Percentiles rank a stretch among this genome's conserved stretches.
Evolutionary conservation across 2,888 invertebrate genomes (phyloP).

Genomic region (Cepaea hortensis): DNA sequence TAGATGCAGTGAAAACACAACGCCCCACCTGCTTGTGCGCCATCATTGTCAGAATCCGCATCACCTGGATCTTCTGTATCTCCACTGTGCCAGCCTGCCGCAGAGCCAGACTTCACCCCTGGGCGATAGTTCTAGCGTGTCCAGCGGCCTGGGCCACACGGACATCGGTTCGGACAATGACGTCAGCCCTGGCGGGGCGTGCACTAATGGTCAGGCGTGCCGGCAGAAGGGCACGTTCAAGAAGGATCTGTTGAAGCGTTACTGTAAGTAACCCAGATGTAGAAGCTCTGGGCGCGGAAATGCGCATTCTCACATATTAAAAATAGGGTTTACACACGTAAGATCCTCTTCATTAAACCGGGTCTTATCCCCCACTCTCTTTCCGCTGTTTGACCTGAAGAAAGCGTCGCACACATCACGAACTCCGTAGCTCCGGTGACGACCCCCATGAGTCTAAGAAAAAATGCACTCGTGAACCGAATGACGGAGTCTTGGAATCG

Average conservation of each 20-base stretch:
- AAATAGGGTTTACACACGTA: too few relatives aligned
- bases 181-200: not conserved
- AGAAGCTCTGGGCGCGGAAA: not conserved
- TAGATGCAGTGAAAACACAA: not conserved
- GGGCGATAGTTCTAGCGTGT: not conserved
- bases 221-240: slow-evolving; percentile 58
- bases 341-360: too few relatives aligned
- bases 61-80: not conserved
- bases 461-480: too few relatives aligned
- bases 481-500: too few relatives aligned
- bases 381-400: too few relatives aligned
- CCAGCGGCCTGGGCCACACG: not conserved
- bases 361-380: too few relatives aligned
- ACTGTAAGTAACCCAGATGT: slow-evolving; percentile 56
- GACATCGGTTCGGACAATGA: not conserved
- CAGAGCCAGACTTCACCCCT: not conserved
- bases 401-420: too few relatives aligned
- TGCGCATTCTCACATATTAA: not conserved
- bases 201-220: not conserved
- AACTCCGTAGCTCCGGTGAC: too few relatives aligned
- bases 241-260: slow-evolving; percentile 61
- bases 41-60: not conserved
- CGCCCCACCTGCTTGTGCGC: not conserved
- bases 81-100: not conserved
- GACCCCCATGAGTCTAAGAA: too few relatives aligned